Evolutionary conservation across 23 tunicate genomes (phyloP), one percentile per base, ranked within the genome.

Genomic region (Ascidia mentula): DNA sequence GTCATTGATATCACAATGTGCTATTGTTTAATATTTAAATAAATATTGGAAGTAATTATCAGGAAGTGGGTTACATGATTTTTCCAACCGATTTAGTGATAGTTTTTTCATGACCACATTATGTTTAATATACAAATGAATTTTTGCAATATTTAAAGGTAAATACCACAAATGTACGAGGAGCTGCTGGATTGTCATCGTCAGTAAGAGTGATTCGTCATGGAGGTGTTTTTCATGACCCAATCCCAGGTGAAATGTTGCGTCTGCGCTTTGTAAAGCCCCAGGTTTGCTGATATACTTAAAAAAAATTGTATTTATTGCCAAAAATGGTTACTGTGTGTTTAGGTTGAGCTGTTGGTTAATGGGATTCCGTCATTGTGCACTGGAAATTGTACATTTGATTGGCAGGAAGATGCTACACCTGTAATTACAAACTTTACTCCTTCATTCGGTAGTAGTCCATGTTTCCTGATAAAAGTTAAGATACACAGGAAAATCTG

Each of bases 181-280:
- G 88, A 8, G 82, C 75, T 22, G 59, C 88, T 60, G 88, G 77
- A 36, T 59, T 84, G 61, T 36, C 80, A 31, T 75, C 37, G 15
- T 37, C 53, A 7, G 82, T 84, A 5, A 15, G 32, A 22, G 60
- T 40, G 9, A 18, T 31, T 1, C 69, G 60, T 37, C 40, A 84
- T 76, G 88, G 88, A 5, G 88, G 88, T 15, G 65, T 76, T 31
- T 76, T 84, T 26, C 88, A 84, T 42, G 79, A 76, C 45, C 88
- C 88, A 31, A 84, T 84, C 15, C 69, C 88, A 0, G 88, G 88
- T 24, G 88, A 84, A 26, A 84, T 84, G 88, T 30, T 84, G 31
- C 81, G 82, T 0, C 3, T 34, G 46, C 75, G 82, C 22, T 84
- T 61, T 60, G 72, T 35, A 17, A 33, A 35, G 20, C 88, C 88